phyloP scores from a whole-genome alignment of 2,797 vertebrate species.

The Threskiornis aethiopicus region DNA sequence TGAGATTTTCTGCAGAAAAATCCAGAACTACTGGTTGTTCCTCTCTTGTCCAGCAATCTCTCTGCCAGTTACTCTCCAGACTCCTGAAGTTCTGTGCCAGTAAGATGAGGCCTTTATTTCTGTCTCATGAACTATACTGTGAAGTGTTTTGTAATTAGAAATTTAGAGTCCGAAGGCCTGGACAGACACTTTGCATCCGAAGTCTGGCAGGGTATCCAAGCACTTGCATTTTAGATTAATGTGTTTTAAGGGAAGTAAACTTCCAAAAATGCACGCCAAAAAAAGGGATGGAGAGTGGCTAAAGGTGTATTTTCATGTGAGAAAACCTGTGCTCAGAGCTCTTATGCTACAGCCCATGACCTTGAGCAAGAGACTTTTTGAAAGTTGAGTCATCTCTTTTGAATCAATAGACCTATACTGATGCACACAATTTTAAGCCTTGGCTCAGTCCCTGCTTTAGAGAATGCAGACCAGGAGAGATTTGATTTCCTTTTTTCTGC shows the following conservation, averaged over 20 bases:
- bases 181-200: background rate
- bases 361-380: background rate
- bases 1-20: background rate
- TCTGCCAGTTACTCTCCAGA: background rate
- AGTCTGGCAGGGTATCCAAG: background rate
- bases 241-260: background rate
- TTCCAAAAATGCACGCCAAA: background rate
- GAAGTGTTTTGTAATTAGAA: background rate
- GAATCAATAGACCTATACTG: background rate
- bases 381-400: background rate
- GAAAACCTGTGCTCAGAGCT: background rate
- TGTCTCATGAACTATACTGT: background rate
- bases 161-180: background rate
- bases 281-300: background rate
- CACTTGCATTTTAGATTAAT: background rate
- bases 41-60: background rate
- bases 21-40: background rate
- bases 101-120: background rate
- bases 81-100: background rate
- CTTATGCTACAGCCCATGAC: background rate
- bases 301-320: background rate
- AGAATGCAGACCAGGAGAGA: background rate
- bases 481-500: background rate
- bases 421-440: background rate
- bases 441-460: background rate